Conservation (phyloP, 2,888 invertebrate genomes). For the Cataglyphis albicans region DNA sequence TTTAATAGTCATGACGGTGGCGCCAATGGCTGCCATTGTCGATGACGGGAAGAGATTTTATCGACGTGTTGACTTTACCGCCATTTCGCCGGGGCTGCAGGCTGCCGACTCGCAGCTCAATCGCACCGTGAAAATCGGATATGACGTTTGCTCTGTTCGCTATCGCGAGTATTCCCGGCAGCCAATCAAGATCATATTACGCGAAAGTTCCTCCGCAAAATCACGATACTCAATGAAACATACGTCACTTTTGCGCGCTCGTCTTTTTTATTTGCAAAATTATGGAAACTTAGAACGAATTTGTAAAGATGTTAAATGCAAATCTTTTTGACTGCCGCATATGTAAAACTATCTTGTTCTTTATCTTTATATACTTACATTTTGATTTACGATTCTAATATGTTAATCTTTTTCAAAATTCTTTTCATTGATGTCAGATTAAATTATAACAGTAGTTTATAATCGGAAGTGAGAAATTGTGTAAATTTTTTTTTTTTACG, state of each 20-base stretch:
- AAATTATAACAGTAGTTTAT: background rate
- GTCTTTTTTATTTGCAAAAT: background rate
- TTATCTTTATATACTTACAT: background rate
- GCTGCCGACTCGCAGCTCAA: slow-evolving; percentile 62
- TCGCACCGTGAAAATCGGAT: slow-evolving; percentile 67
- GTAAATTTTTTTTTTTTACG: background rate
- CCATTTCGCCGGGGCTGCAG: slow-evolving; percentile 50
- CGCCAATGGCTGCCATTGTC: slow-evolving; percentile 36
- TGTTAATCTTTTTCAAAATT: background rate
- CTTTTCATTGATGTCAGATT: background rate
- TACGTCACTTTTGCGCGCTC: background rate
- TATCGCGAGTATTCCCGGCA: slow-evolving; percentile 49
- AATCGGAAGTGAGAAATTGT: background rate
- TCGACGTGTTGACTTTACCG: slow-evolving; percentile 63
- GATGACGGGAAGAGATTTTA: slow-evolving; percentile 55
- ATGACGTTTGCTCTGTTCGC: slow-evolving; percentile 62
- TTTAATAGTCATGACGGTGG: slow-evolving; percentile 49
- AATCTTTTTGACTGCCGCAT: background rate
- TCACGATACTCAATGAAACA: background rate
- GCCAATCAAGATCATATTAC: slow-evolving; percentile 50
- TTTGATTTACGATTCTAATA: background rate
- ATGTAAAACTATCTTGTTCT: background rate
- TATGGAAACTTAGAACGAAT: background rate
- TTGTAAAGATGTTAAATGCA: background rate
- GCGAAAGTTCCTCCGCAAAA: slow-evolving; percentile 47